These are phyloP conservation scores for Danio aesculapii DNA, from an alignment of 2,797 vertebrate species.

Conservation along the genomic window DNA sequence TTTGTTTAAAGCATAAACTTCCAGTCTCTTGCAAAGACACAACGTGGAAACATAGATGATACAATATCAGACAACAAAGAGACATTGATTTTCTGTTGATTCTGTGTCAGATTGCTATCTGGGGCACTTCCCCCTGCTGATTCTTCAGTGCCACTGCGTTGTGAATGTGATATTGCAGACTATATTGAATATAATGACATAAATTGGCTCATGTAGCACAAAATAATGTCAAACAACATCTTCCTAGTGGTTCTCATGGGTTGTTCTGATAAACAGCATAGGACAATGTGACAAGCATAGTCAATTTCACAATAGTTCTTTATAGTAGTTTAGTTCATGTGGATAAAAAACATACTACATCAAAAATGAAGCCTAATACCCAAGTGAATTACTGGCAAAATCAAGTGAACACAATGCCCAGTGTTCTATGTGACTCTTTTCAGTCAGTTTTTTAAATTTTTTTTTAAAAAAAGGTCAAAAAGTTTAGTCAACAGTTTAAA, in stretches of 20 bases:
- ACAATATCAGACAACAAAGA: not conserved
- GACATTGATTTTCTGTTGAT: not conserved
- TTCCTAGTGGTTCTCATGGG: not conserved
- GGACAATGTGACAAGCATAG: not conserved
- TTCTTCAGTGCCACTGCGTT: not conserved
- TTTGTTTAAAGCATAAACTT: conserved; percentile 5
- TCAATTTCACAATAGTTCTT: not conserved
- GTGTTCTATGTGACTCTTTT: not conserved
- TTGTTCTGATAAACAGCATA: not conserved
- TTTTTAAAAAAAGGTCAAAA: not conserved
- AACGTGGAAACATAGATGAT: not conserved
- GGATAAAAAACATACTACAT: not conserved
- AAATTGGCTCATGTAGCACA: not conserved
- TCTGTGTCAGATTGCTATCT: not conserved
- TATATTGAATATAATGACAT: not conserved
- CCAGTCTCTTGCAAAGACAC: not conserved
- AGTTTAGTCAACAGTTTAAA: not conserved
- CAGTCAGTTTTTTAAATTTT: no score
- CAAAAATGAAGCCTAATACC: not conserved
- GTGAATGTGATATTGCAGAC: not conserved
- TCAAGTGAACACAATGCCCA: not conserved
- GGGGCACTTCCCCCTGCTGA: not conserved
- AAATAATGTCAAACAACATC: not conserved
- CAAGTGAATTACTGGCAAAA: not conserved
- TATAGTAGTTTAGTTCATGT: not conserved